Evolutionary conservation across 2,888 invertebrate genomes (phyloP).

Genomic region (Panzeria rudis): DNA sequence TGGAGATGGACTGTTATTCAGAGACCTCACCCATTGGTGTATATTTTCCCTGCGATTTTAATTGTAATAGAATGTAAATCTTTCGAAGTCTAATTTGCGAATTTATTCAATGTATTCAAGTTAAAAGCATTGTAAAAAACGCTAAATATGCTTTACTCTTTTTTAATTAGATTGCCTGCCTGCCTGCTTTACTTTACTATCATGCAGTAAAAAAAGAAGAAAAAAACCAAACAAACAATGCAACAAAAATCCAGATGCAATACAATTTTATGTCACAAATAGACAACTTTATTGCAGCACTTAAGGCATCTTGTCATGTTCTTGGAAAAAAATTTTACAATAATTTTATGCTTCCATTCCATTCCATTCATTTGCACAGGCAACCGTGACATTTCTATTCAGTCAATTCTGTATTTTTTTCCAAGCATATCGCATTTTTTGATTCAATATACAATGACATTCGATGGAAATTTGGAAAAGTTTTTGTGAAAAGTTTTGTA

Average conservation of each 20-base stretch:
- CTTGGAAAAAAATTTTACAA: conserved; percentile 40
- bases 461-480: conserved; percentile 33
- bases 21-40: no score
- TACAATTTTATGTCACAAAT: conserved; percentile 37
- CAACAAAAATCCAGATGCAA: conserved; percentile 22
- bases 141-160: background rate
- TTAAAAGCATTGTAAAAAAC: background rate
- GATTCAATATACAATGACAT: conserved; percentile 46
- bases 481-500: background rate
- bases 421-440: conserved; percentile 6
- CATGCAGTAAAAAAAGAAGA: background rate
- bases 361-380: conserved; percentile 2
- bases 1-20: no score
- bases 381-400: conserved; percentile 38
- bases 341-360: conserved; percentile 3
- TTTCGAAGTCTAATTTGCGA: no score
- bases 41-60: no score
- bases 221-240: conserved; percentile 4
- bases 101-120: no score
- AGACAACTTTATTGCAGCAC: conserved; percentile 53
- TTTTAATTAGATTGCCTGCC: conserved; percentile 5
- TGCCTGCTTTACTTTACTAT: conserved; percentile 6
- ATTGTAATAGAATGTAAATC: no score
- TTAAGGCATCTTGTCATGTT: conserved; percentile 54
- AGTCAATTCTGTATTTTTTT: conserved; percentile 6